phyloP scores from a whole-genome alignment of 2,888 invertebrate genomes.

The Apeira syringaria region DNA sequence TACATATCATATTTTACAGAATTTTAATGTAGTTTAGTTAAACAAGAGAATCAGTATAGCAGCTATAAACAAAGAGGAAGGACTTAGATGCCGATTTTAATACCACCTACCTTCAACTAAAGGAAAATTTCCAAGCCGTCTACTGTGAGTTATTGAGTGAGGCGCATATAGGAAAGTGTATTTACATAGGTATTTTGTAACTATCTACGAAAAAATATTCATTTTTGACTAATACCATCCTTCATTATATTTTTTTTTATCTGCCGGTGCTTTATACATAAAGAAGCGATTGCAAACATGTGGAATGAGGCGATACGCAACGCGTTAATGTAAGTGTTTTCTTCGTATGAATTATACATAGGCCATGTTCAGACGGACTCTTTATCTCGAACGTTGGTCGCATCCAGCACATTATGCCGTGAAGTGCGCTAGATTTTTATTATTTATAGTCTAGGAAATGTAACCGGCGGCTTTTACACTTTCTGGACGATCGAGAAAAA shows the following conservation, averaged over 20 bases:
- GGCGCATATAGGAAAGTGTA: no score
- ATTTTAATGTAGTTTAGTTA: no score
- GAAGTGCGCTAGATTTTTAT: constrained; percentile 43
- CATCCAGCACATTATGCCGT: constrained; percentile 53
- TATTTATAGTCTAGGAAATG: constrained; percentile 27
- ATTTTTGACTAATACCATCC: no score
- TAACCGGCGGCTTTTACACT: constrained; percentile 3
- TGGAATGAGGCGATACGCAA: constrained; percentile 50
- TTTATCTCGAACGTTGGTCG: constrained; percentile 53
- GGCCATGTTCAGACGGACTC: constrained; percentile 44
- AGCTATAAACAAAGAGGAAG: no score
- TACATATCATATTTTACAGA: no score
- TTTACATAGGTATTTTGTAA: no score
- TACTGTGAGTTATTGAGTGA: no score
- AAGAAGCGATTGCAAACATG: constrained; percentile 54
- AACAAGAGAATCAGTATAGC: no score
- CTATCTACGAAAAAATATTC: no score
- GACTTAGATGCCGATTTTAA: no score
- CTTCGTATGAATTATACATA: constrained; percentile 64
- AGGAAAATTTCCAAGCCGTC: no score
- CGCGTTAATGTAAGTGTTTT: constrained; percentile 64
- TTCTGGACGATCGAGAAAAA: constrained; percentile 5
- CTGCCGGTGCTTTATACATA: constrained; percentile 39
- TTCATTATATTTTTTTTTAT: constrained; percentile 55
- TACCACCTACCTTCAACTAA: no score